These are phyloP conservation scores for Notiomystis cincta DNA, from an alignment of 2,113 vertebrate species.

Conservation along the genomic window DNA sequence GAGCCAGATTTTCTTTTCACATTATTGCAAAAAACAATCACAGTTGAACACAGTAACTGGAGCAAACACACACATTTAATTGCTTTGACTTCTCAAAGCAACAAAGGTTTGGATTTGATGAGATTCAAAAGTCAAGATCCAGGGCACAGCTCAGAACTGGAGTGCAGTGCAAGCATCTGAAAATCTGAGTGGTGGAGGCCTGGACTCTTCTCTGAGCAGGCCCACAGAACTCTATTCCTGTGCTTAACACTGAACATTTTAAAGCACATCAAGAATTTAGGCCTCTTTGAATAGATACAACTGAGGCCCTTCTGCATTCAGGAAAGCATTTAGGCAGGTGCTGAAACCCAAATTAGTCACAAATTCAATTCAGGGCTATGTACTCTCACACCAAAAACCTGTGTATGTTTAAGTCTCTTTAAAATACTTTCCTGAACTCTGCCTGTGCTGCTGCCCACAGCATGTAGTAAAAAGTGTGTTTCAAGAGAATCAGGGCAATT, in stretches of 20 bases:
- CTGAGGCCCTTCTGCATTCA: not conserved
- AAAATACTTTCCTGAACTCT: not conserved
- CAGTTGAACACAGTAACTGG: slow-evolving; percentile 30
- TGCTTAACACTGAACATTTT: not conserved
- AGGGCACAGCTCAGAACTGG: not conserved
- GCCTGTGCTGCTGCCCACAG: not conserved
- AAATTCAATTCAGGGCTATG: not conserved
- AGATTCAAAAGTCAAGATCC: not conserved
- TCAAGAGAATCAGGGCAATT: not conserved
- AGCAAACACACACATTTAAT: slow-evolving; percentile 13
- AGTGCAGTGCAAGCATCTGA: not conserved
- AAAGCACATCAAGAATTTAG: not conserved
- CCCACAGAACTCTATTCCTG: not conserved
- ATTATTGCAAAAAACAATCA: slow-evolving; percentile 44
- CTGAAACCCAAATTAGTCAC: not conserved
- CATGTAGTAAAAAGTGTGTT: not conserved
- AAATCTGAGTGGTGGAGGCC: not conserved
- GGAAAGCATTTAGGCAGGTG: not conserved
- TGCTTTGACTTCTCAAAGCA: not conserved
- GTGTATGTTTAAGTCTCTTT: not conserved
- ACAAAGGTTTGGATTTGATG: not conserved
- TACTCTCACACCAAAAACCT: not conserved
- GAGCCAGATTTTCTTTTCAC: slow-evolving; percentile 56
- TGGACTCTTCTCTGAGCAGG: not conserved
- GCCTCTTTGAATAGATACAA: not conserved